Conservation (phyloP, 2,797 vertebrate species). For the Sebastes nivosus region DNA sequence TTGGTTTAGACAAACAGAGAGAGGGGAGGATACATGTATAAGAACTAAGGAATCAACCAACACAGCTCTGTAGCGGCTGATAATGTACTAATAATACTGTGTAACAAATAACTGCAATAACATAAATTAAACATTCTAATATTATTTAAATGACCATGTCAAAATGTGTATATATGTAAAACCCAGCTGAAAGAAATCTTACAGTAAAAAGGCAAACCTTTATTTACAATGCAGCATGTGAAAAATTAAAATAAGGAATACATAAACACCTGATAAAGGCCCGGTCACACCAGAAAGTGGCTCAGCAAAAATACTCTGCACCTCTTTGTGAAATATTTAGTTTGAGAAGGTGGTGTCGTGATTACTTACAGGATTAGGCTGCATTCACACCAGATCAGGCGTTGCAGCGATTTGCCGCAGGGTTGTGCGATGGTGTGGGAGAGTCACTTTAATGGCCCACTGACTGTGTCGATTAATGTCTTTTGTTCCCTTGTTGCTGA, state of each 20-base stretch:
- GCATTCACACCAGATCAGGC: too few relatives aligned
- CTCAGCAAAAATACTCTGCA: neutral
- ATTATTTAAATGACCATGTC: neutral
- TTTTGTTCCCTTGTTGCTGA: too few relatives aligned
- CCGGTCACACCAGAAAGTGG: neutral
- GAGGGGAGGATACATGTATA: neutral
- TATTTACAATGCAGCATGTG: neutral
- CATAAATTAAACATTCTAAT: neutral
- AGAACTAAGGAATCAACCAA: neutral
- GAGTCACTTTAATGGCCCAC: too few relatives aligned
- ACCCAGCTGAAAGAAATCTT: neutral
- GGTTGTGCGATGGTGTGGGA: too few relatives aligned
- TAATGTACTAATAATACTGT: neutral
- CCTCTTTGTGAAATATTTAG: neutral
- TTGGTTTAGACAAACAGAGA: constrained; percentile 30
- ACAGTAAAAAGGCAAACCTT: neutral
- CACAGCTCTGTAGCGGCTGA: neutral
- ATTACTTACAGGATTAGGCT: neutral
- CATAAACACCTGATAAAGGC: neutral
- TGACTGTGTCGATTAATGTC: too few relatives aligned
- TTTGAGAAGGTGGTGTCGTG: neutral
- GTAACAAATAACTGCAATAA: neutral
- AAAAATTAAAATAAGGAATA: neutral
- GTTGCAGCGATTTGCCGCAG: too few relatives aligned
- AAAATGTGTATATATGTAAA: neutral